Conservation (phyloP, 2,797 vertebrate genomes). For the Synaphobranchus kaupii region DNA sequence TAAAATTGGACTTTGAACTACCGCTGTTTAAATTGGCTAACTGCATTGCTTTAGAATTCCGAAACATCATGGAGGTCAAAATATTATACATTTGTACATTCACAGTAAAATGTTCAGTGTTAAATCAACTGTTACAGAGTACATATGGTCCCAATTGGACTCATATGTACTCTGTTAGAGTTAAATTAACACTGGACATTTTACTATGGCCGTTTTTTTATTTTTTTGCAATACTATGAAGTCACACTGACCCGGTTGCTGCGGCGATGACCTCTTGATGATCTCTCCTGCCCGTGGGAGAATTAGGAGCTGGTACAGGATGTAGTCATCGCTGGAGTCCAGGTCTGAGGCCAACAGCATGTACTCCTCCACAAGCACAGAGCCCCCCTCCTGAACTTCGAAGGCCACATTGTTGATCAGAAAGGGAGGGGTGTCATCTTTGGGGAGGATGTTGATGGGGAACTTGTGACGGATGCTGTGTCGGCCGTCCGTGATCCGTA, state of each 20-base stretch:
- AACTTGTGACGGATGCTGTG: slow-evolving; percentile 73
- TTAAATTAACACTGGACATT: no score
- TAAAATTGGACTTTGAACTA: not conserved
- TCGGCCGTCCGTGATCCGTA: slow-evolving; percentile 73
- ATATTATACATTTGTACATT: no score
- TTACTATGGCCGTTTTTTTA: no score
- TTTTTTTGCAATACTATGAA: not conserved
- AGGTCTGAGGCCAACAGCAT: slow-evolving; percentile 67
- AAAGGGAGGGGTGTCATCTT: slow-evolving; percentile 71
- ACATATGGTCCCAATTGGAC: no score
- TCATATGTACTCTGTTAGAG: no score
- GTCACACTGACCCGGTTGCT: slow-evolving; percentile 56
- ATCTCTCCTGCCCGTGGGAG: slow-evolving; percentile 54
- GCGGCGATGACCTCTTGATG: slow-evolving; percentile 57
- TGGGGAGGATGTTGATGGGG: slow-evolving; percentile 68
- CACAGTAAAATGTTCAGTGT: no score
- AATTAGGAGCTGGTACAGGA: slow-evolving; percentile 55
- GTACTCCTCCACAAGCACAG: slow-evolving; percentile 55
- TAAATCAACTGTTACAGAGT: no score
- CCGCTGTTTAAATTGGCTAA: not conserved
- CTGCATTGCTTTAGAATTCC: not conserved
- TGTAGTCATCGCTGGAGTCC: slow-evolving; percentile 69
- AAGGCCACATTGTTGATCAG: slow-evolving; percentile 70
- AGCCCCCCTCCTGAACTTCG: slow-evolving; percentile 56
- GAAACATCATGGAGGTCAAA: not conserved